Evolutionary conservation across 2,888 invertebrate genomes (phyloP), one percentile per base, ranked within the genome.

Genomic region (Suillia variegata): DNA sequence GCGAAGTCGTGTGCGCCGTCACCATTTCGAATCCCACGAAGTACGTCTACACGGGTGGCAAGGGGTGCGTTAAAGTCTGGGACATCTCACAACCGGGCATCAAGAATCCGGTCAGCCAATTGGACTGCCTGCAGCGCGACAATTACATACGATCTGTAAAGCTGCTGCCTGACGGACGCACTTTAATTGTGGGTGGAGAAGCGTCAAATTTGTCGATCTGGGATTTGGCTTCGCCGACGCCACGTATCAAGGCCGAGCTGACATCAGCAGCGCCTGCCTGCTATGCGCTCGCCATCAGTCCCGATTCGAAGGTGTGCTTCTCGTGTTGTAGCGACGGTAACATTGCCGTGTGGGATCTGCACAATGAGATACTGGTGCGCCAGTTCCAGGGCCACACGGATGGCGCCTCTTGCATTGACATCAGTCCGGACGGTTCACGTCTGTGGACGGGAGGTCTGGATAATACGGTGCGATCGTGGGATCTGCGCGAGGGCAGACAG

Each of bases 281-380:
- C 83, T 99, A 99, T 82, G 98, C 98, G 55, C 87, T 98, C 56
- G 98, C 98, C 62, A 96, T 98, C 72, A 95, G 95, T 71, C 96
- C 96, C 0, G 98, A 98, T 83, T 94, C 94, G 62, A 97, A 97
- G 86, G 93, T 96, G 63, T 97, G 98, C 86, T 99, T 98, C 85
- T 96, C 96, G 80, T 98, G 98, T 82, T 98, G 98, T 85, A 96
- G 96, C 73, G 98, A 99, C 81, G 98, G 98, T 33, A 94, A 97
- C 82, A 96, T 98, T 74, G 96, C 96, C 26, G 96, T 98, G 2
- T 98, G 97, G 97, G 98, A 93, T 82, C 85, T 93, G 52, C 92
- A 92, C 73, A 93, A 92, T 84, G 95, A 96, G 84, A 92, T 92
- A 60, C 86, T 96, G 80, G 94, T 97, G 80, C 88, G 95, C 72